phyloP scores from a whole-genome alignment of 2,888 invertebrate genomes.

The Esperia sulphurella region DNA sequence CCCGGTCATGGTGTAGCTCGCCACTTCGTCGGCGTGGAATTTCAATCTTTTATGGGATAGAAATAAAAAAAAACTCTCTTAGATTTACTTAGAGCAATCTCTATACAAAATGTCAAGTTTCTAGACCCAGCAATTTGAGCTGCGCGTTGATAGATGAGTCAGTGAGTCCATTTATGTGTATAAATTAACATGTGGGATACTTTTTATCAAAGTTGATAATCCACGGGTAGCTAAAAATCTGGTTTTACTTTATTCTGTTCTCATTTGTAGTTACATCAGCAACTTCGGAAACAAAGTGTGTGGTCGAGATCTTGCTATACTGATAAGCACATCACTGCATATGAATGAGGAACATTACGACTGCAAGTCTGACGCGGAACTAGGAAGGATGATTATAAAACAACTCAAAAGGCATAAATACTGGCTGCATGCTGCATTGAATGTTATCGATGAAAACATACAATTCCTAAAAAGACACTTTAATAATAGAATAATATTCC shows the following conservation, averaged over 20 bases:
- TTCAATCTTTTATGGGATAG: too few relatives aligned
- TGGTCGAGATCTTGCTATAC: conserved; percentile 52
- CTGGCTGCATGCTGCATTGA: conserved; percentile 81
- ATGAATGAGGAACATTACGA: conserved; percentile 8
- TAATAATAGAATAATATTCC: conserved; percentile 70
- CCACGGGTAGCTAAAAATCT: too few relatives aligned
- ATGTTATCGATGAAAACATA: conserved; percentile 79
- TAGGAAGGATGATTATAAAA: conserved; percentile 24
- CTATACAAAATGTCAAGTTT: too few relatives aligned
- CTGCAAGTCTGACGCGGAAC: conserved; percentile 1
- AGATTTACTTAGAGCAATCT: too few relatives aligned
- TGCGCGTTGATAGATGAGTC: too few relatives aligned
- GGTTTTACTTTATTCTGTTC: conserved; percentile 17
- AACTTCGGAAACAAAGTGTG: conserved; percentile 77
- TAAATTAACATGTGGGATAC: too few relatives aligned
- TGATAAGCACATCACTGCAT: conserved; percentile 47
- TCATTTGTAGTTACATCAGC: conserved; percentile 67
- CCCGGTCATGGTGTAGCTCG: too few relatives aligned
- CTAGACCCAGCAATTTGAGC: too few relatives aligned
- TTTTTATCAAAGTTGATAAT: too few relatives aligned
- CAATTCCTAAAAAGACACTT: conserved; percentile 77
- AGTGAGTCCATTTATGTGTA: too few relatives aligned
- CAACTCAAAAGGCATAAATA: conserved; percentile 80
- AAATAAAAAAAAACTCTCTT: too few relatives aligned
- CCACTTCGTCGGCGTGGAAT: too few relatives aligned